A percentile compares a stretch with the other conserved stretches of the same genome.
These are phyloP conservation scores for Beris morrisii DNA, from an alignment of 2,888 invertebrate species.

Conservation along the genomic window DNA sequence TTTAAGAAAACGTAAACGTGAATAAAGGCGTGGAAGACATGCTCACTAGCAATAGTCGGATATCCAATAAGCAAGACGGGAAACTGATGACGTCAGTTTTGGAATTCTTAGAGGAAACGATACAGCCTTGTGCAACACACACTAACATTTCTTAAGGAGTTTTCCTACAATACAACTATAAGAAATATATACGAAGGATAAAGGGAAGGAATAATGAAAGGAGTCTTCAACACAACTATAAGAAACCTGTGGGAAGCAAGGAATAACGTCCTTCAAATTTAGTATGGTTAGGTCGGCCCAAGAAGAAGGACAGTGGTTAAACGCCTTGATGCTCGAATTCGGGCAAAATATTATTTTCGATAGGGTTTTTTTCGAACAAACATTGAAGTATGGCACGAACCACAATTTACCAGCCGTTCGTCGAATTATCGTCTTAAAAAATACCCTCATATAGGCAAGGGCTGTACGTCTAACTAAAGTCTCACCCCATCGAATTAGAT, in stretches of 20 bases:
- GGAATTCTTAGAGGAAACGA: slow-evolving; percentile 23
- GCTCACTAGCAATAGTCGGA: slow-evolving; percentile 11
- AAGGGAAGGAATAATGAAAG: no score
- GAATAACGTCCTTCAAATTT: no score
- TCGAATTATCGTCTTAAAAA: not conserved
- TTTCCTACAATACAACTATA: not conserved
- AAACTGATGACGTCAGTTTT: slow-evolving; percentile 14
- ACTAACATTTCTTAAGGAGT: slow-evolving; percentile 24
- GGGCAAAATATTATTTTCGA: no score
- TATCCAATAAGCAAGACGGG: slow-evolving; percentile 26
- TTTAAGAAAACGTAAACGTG: slow-evolving; percentile 26
- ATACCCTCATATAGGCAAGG: not conserved
- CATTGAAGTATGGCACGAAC: no score
- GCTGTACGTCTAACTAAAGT: not conserved
- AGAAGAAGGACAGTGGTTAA: no score
- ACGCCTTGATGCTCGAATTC: no score
- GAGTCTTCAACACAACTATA: no score
- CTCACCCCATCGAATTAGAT: slow-evolving; percentile 17
- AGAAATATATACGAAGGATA: no score
- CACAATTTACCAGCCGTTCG: not conserved
- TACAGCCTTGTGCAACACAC: slow-evolving; percentile 6
- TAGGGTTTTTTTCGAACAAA: no score
- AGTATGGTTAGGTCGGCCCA: no score
- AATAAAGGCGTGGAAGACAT: slow-evolving; percentile 24
- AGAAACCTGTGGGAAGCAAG: no score